phyloP scores from a whole-genome alignment of 1,140 invertebrate species.

The Cardiocondyla obscurior region DNA sequence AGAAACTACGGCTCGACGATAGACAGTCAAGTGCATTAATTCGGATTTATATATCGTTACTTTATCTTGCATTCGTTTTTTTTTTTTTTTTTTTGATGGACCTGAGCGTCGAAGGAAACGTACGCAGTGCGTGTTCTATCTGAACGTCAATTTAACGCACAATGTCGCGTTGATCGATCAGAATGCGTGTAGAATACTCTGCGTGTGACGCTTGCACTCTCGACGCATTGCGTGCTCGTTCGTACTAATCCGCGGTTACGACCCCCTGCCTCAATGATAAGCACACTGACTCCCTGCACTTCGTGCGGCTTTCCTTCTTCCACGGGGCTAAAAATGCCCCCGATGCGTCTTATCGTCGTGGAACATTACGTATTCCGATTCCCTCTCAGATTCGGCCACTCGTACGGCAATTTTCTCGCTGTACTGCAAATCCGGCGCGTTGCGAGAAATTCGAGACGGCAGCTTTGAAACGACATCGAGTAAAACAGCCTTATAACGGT shows the following conservation, averaged over 20 bases:
- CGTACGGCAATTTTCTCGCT: background rate
- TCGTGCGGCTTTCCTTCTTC: conserved; percentile 50
- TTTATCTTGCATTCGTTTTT: background rate
- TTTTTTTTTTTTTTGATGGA: background rate
- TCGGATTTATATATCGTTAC: background rate
- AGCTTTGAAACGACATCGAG: background rate
- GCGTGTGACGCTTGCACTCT: conserved; percentile 72
- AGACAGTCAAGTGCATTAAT: background rate
- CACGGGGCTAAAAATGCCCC: conserved; percentile 48
- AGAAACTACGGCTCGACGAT: too few relatives aligned
- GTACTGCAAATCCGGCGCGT: background rate
- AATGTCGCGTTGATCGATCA: conserved; percentile 74
- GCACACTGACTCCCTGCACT: conserved; percentile 60
- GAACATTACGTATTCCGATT: conserved; percentile 41
- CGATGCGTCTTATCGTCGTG: conserved; percentile 58
- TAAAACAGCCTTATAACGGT: background rate
- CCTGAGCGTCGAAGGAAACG: background rate
- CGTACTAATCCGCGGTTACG: conserved; percentile 57
- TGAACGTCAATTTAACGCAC: conserved; percentile 61
- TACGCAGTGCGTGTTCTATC: conserved; percentile 35
- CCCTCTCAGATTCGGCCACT: background rate
- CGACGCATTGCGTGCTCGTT: conserved; percentile 75
- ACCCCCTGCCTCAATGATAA: conserved; percentile 58
- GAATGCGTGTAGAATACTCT: conserved; percentile 67
- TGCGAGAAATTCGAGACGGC: background rate